Base-by-base conservation (phyloP, 2,797 vertebrate species). In the Galagoides demidoff region DNA sequence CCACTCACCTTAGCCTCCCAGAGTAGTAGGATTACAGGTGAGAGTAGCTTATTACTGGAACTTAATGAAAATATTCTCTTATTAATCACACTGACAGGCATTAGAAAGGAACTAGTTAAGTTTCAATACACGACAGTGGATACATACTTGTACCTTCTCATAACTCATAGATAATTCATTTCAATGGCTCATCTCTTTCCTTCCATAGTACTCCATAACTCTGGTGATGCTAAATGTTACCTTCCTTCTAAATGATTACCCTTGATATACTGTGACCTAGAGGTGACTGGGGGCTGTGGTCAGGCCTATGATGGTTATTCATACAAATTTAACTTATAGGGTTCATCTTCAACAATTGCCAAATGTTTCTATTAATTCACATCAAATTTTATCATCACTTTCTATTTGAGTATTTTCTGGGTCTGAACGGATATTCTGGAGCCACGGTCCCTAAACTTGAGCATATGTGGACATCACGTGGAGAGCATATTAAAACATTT, bases 21-120 rank as follows among this genome's bases (percentile, higher is more conserved):
- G 49, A 52, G 14, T 52, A 4, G 14, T 16, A 52, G 49, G 49
- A 52, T 52, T 52, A 52, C 14, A 52, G 49, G 49, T 14, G 4
- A 16, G 14, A 52, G 49, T 52, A 52, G 14, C 49, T 49, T 49
- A 13, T 49, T 49, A 49, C 45, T 49, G 45, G 45, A 49, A 49
- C n/a, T 39, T 93, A 88, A 81, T 57, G 27, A 85, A 96, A 96
- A 92, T 37, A 87, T 70, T 79, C 43, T 79, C 64, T 92, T 17
- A 81, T 22, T 71, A 94, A 73, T 23, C 66, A 89, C 34, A 91
- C 5, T 55, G 37, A 78, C 5, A 77, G 29, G 81, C 37, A 92
- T 3, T 34, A 31, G 43, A 59, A 95, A 96, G 45, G 25, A 90
- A 94, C 64, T 37, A 55, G 61, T 76, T 85, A 85, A 63, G 34